Percentiles rank a stretch among this genome's conserved stretches.
Conservation (phyloP, 2,113 vertebrate genomes). For the Rhabdomys dilectus region DNA sequence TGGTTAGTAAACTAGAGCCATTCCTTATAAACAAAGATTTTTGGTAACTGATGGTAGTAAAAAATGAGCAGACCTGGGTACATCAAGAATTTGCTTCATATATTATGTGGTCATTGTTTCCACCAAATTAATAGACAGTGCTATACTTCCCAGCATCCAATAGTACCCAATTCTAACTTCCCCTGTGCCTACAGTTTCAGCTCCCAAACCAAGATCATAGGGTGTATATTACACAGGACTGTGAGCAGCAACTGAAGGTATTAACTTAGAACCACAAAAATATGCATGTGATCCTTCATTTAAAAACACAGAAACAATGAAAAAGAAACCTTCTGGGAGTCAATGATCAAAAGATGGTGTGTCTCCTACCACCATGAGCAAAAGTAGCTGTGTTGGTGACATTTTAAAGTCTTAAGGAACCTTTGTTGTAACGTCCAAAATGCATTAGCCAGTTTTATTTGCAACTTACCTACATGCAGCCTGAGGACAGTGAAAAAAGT, state of each 20-base stretch:
- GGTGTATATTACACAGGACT: neutral
- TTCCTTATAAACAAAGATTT: constrained; percentile 4
- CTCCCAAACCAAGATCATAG: neutral
- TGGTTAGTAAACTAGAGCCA: neutral
- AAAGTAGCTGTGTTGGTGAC: neutral
- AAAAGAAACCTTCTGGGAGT: neutral
- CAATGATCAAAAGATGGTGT: neutral
- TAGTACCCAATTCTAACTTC: neutral
- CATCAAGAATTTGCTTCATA: neutral
- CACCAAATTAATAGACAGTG: neutral
- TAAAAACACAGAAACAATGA: neutral
- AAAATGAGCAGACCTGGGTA: neutral
- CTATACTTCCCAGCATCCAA: neutral
- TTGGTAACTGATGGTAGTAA: neutral
- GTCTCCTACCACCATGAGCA: neutral
- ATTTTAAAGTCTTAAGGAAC: neutral
- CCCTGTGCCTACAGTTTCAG: neutral
- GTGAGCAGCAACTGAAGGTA: neutral
- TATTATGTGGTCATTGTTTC: neutral
- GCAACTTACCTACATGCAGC: constrained; percentile 78
- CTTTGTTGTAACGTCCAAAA: neutral
- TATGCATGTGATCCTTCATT: neutral
- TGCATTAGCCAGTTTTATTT: neutral
- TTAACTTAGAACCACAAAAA: neutral
- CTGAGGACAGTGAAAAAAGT: constrained; percentile 70